Evolutionary conservation across 2,888 invertebrate genomes (phyloP).

Genomic region (Charanyca ferruginea): DNA sequence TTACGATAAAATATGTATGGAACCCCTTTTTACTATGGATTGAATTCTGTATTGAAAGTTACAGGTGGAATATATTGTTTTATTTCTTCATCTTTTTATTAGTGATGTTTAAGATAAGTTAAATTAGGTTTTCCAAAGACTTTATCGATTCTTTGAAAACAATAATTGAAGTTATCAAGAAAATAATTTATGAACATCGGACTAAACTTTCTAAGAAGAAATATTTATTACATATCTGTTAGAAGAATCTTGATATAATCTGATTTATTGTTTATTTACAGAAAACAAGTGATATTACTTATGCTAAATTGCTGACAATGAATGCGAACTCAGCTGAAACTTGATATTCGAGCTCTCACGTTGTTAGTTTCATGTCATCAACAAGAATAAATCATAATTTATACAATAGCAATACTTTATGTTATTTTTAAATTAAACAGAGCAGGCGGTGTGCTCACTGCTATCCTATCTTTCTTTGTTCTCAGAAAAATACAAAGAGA

Average conservation of each 20-base stretch:
- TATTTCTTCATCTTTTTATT: background rate
- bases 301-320: slow-evolving; percentile 12
- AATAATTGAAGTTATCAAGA: slow-evolving; percentile 10
- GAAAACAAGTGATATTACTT: slow-evolving; percentile 11
- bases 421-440: slow-evolving; percentile 1
- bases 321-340: slow-evolving; percentile 13
- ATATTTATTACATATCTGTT: slow-evolving; percentile 18
- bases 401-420: slow-evolving; percentile 8
- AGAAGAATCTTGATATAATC: slow-evolving; percentile 19
- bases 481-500: background rate
- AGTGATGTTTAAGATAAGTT: background rate
- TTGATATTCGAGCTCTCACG: background rate
- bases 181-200: slow-evolving; percentile 12
- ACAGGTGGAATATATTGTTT: slow-evolving; percentile 21
- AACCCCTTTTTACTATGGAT: slow-evolving; percentile 35
- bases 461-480: slow-evolving; percentile 1
- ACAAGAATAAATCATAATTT: slow-evolving; percentile 11
- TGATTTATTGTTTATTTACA: slow-evolving; percentile 36
- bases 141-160: slow-evolving; percentile 5
- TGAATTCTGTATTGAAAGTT: slow-evolving; percentile 26
- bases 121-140: background rate
- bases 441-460: slow-evolving; percentile 1
- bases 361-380: slow-evolving; percentile 3
- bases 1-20: slow-evolving; percentile 50
- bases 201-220: slow-evolving; percentile 5